Evolutionary conservation across 2,888 invertebrate genomes (phyloP).

Genomic region (Agriopis aurantiaria): DNA sequence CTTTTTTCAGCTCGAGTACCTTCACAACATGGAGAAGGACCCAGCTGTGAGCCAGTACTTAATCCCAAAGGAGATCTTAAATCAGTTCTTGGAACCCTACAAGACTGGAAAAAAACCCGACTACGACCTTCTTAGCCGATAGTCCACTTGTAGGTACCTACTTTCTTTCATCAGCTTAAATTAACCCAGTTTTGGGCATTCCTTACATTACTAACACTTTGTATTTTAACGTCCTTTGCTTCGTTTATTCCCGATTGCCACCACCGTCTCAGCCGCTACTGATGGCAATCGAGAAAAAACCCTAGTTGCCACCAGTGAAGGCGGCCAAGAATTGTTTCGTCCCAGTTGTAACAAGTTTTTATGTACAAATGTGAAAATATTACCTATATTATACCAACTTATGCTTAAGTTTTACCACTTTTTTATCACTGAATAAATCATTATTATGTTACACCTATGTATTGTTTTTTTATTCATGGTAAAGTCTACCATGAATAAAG

Average conservation of each 20-base stretch:
- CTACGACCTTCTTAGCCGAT: slow-evolving; percentile 49
- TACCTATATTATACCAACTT: too few relatives aligned
- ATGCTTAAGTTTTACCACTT: background rate
- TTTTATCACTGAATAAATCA: background rate
- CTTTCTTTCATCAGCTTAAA: background rate
- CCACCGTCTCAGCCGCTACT: too few relatives aligned
- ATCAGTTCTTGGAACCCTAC: slow-evolving; percentile 80
- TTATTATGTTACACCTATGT: background rate
- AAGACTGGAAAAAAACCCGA: slow-evolving; percentile 52
- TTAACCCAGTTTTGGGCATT: background rate
- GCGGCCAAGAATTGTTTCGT: too few relatives aligned
- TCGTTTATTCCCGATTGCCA: too few relatives aligned
- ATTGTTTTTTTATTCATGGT: background rate
- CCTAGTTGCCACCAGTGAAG: too few relatives aligned
- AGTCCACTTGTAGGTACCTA: background rate
- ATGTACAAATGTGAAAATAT: too few relatives aligned
- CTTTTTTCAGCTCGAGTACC: slow-evolving; percentile 87
- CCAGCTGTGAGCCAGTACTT: slow-evolving; percentile 87
- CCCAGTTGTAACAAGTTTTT: too few relatives aligned
- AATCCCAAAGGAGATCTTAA: slow-evolving; percentile 85
- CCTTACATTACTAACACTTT: too few relatives aligned
- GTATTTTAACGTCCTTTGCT: too few relatives aligned
- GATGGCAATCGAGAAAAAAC: too few relatives aligned
- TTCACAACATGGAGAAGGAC: slow-evolving; percentile 87
- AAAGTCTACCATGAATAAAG: too few relatives aligned